Base-by-base conservation (phyloP, 2,888 invertebrate species). In the Ennomos quercinarius region DNA sequence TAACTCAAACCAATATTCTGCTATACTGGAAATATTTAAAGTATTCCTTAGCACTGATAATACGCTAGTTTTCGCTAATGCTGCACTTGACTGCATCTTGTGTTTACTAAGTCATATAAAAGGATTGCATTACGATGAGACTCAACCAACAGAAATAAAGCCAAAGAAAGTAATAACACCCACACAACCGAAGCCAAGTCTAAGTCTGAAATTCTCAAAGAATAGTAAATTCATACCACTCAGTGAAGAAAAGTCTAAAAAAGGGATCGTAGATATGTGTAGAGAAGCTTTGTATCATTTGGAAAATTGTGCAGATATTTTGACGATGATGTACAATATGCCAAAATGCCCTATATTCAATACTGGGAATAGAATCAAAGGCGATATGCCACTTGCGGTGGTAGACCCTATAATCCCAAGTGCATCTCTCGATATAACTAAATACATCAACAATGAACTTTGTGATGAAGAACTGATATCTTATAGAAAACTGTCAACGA, bases 1-100 rank as follows among this genome's bases (percentile, higher is more conserved):
- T 44, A 96, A 96, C 73, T 93, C 95, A 46, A 96, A 96, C 70
- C 95, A 95, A 74, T 95, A 95, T 17, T 94, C 95, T 0, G 95
- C 96, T 0, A 95, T 97, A 59, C 89, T 97, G 53, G 99, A 99
- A 84, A 98, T 99, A 51, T 99, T 99, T 79, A 96, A 97, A 80
- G 97, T 98, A 27, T 99, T 99, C 83, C 94, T 99, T 2, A 96
- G 96, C 68, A 98, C 98, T 11, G 98, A 99, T 77, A 98, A 99
- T 77, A 96, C 98, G 11, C 89, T 97, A 52, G 98, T 99, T 0
- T 98, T 99, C 83, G 97, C 98, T 2, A 98, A 98, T 83, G 98
- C 98, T 11, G 98, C 98, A 5, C 93, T 98, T 8, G 99, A 99
- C 80, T 99, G 98, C 78, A 98, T 99, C 56, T 89, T 98, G 5